These are phyloP conservation scores for Microctonus brassicae DNA, from an alignment of 2,888 invertebrate genomes.

Conservation along the genomic window DNA sequence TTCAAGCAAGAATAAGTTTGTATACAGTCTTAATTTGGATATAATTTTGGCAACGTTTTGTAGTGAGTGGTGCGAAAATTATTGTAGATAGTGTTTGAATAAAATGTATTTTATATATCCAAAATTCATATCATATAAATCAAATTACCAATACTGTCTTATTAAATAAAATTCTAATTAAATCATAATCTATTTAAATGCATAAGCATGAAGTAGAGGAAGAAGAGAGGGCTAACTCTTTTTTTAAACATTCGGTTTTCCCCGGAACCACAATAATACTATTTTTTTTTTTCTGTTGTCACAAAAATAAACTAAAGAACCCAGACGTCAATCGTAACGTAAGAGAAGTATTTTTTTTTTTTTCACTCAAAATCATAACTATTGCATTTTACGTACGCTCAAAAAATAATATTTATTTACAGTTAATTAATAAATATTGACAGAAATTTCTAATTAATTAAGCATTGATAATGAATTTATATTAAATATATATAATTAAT, in stretches of 20 bases:
- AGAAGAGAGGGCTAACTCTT: background rate
- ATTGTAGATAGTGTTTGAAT: too few species aligned
- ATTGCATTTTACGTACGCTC: background rate
- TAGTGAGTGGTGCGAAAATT: background rate
- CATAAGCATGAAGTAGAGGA: background rate
- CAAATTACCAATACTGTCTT: background rate
- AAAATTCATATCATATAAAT: constrained; percentile 15
- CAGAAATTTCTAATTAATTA: too few species aligned
- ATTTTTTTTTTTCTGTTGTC: background rate
- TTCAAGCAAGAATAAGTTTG: background rate
- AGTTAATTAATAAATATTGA: too few species aligned
- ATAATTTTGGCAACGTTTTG: constrained; percentile 28
- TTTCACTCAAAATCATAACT: background rate
- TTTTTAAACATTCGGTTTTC: constrained; percentile 9
- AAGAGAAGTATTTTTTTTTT: background rate
- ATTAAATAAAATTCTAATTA: constrained; percentile 13
- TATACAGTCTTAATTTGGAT: constrained; percentile 16
- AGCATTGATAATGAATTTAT: too few species aligned
- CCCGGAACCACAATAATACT: background rate
- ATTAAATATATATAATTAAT: too few species aligned
- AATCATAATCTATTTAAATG: background rate
- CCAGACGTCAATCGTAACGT: background rate
- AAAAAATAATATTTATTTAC: background rate
- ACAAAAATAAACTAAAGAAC: background rate
- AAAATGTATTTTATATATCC: too few species aligned